phyloP scores from a whole-genome alignment of 2,113 vertebrate species.

The Mesoclemmys tuberculata region DNA sequence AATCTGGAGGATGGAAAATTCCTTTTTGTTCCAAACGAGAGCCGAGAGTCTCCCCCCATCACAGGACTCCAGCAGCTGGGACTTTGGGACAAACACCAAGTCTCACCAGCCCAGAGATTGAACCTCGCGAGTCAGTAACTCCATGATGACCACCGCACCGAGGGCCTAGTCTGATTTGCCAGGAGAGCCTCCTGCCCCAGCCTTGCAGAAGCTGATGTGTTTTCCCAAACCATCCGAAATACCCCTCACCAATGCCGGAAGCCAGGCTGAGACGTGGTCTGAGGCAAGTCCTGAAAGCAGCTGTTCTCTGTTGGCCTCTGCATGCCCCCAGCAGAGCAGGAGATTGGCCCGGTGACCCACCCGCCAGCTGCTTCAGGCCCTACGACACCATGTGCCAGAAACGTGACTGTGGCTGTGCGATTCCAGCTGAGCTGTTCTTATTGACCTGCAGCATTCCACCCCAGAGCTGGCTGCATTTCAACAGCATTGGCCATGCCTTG shows the following conservation, averaged over 20 bases:
- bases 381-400: not conserved
- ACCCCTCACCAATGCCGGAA: too few species aligned
- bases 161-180: not conserved
- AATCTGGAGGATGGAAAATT: not conserved
- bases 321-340: too few species aligned
- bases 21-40: not conserved
- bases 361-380: not conserved
- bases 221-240: too few species aligned
- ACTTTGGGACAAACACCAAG: accelerated
- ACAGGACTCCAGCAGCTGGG: not conserved
- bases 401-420: not conserved
- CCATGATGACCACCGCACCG: not conserved
- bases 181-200: not conserved
- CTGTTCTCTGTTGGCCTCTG: too few species aligned
- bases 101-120: not conserved
- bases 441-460: not conserved
- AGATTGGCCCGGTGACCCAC: too few species aligned
- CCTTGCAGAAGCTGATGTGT: too few species aligned
- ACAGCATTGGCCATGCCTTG: not conserved
- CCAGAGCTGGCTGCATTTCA: not conserved
- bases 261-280: too few species aligned
- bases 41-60: not conserved
- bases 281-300: not conserved
- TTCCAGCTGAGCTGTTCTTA: accelerated
- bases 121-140: accelerated